Percentiles rank a stretch among this genome's conserved stretches.
Evolutionary conservation across 35 echinoderm and acorn worm genomes (phyloP).

Genomic region (Heliocidaris tuberculata): DNA sequence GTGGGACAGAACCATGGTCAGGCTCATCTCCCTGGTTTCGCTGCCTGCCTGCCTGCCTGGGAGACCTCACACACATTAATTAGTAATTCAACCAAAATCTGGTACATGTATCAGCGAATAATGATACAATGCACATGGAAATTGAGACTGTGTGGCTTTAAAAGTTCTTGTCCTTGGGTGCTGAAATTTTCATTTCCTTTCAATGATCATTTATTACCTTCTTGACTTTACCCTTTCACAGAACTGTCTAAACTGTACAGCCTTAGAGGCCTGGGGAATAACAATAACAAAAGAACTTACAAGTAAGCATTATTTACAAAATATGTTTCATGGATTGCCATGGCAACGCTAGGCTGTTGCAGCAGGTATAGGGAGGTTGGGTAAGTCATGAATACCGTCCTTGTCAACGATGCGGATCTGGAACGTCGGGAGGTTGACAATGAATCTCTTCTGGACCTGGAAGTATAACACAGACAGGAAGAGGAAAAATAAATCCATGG

Average conservation of each 20-base stretch:
- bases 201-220: neutral
- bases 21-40: too few relatives aligned
- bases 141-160: too few relatives aligned
- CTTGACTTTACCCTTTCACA: neutral
- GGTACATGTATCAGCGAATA: too few relatives aligned
- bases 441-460: slow-evolving; percentile 89
- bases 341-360: slow-evolving; percentile 39
- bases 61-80: too few relatives aligned
- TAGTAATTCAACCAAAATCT: too few relatives aligned
- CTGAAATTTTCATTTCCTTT: neutral
- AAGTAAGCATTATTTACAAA: neutral
- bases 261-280: neutral
- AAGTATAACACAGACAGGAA: slow-evolving; percentile 24
- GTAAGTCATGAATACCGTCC: slow-evolving; percentile 85
- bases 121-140: too few relatives aligned
- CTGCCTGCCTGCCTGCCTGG: too few relatives aligned
- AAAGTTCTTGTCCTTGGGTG: too few relatives aligned
- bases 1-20: too few relatives aligned
- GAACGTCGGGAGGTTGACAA: slow-evolving; percentile 91
- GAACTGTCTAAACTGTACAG: neutral
- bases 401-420: slow-evolving; percentile 85
- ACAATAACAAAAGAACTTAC: neutral
- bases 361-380: slow-evolving; percentile 38
- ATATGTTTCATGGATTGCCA: neutral
- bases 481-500: neutral